Evolutionary conservation across 2,888 invertebrate species (phyloP), one percentile per base, ranked within the genome.

Genomic region (Ethmia dodecea): DNA sequence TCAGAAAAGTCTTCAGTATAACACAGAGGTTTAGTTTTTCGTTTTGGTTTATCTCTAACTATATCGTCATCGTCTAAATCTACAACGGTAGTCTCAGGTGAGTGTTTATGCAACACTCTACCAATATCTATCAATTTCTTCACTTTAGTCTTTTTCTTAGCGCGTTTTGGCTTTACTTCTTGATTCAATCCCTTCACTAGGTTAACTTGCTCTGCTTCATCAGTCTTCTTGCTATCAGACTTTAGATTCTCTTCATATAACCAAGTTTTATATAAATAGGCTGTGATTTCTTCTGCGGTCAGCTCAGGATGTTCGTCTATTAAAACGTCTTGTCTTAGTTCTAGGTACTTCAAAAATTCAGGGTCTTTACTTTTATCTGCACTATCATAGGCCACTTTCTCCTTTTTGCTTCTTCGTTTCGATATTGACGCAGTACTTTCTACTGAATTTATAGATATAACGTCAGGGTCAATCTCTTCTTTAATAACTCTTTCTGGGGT

Each of bases 231-330:
- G 3, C 56, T 56, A 15, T 73, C 74, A 12, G 67, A 55, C 43
- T 75, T 84, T 34, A 62, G 60, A 33, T 59, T 72, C 30, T 80
- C 72, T 45, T 76, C 71, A 16, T 80, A 81, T 14, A 71, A 47
- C 88, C 88, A 88, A 3, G 79, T 78, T 49, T 88, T 84, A 26
- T 75, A 72, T 26, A 88, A 62, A 55, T 88, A 88, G 5, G 54
- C 55, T 20, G 70, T 62, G 5, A 88, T 69, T 47, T 88, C 86
- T 0, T 72, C 64, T 26, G 74, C 66, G 0, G 71, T 66, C 5
- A 88, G 60, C 27, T 88, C 71, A 1, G 89, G 87, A 55, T 88
- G 74, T 43, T 87, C 76, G 29, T 87, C 84, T 31, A 81, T 71
- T 8, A 88, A 52, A 13, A 64, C 55, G 45, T 88, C 86, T 49